Base-by-base conservation (phyloP, 2,797 vertebrate species). In the Lateolabrax maculatus region DNA sequence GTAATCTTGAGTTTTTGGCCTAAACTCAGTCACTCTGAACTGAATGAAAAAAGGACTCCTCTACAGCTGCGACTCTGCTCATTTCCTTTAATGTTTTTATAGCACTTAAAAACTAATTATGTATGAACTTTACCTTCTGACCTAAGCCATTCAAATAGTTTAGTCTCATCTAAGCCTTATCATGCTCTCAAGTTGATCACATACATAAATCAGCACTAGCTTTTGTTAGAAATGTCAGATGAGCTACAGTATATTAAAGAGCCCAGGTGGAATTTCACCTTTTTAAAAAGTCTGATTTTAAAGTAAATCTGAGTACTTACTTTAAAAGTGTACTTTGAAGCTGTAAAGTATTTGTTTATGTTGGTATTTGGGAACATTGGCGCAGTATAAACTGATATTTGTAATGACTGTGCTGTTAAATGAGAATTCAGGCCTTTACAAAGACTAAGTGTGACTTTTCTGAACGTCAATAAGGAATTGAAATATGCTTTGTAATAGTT, bases 21-120 rank as follows among this genome's bases (percentile, higher is more conserved):
- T 39, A 66, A 77, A 70, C 74, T 66, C 51, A 18, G 53, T 73
- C 18, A 13, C 55, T 71, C 37, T 79, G 64, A 65, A 71, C 49
- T 78, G 66, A 67, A 75, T n/a, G 36, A 63, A 77, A 66, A 83
- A 49, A 83, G 51, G 52, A 81, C 56, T 63, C 58, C 21, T 73
- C 56, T 62, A 66, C 65, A 70, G 84, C 79, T 75, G 46, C 36
- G 55, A 15, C 79, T 74, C 36, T 49, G 46, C 79, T 77, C 34
- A 27, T 79, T 58, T 85, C 62, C 69, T 75, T 83, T 79, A 86
- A 72, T 74, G 55, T 75, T 55, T 73, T 76, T 75, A 70, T 56
- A 80, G 80, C 81, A 86, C 81, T 90, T 90, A 31, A 64, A n/a
- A 65, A 46, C 44, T 60, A 61, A 70, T 67, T 12, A 72, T 23